These are phyloP conservation scores for Galerucella calmariensis DNA, from an alignment of 2,888 invertebrate species.

Conservation along the genomic window DNA sequence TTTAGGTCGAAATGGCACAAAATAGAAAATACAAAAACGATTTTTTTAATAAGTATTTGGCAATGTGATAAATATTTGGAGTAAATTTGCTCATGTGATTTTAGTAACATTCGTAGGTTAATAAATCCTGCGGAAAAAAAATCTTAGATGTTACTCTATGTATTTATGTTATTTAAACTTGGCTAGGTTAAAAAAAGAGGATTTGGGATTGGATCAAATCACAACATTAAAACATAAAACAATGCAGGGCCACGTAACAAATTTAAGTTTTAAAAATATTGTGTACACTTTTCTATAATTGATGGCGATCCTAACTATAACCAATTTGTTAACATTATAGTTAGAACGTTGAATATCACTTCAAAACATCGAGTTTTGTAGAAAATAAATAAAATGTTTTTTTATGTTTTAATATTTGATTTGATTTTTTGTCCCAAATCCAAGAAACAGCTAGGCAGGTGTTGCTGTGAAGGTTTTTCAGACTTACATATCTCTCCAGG, in stretches of 20 bases:
- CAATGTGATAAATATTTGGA: conserved; percentile 40
- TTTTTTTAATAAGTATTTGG: neutral
- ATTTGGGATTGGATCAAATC: conserved; percentile 6
- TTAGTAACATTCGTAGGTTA: conserved; percentile 44
- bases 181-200: conserved; percentile 43
- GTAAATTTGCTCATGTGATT: conserved; percentile 53
- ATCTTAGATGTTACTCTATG: conserved; percentile 53
- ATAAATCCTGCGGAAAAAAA: conserved; percentile 36
- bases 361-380: too few relatives aligned
- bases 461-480: conserved; percentile 58
- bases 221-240: neutral
- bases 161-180: conserved; percentile 57
- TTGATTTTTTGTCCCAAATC: neutral
- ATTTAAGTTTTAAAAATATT: too few relatives aligned
- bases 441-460: conserved; percentile 51
- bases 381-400: too few relatives aligned
- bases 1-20: neutral
- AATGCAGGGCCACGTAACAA: too few relatives aligned
- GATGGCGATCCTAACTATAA: neutral
- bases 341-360: too few relatives aligned
- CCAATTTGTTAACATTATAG: too few relatives aligned
- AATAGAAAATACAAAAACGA: neutral
- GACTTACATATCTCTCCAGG: conserved; percentile 67
- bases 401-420: neutral
- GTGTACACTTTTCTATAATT: neutral